Evolutionary conservation across 2,888 invertebrate genomes (phyloP), one percentile per base, ranked within the genome.

Genomic region (Apamea epomidion): DNA sequence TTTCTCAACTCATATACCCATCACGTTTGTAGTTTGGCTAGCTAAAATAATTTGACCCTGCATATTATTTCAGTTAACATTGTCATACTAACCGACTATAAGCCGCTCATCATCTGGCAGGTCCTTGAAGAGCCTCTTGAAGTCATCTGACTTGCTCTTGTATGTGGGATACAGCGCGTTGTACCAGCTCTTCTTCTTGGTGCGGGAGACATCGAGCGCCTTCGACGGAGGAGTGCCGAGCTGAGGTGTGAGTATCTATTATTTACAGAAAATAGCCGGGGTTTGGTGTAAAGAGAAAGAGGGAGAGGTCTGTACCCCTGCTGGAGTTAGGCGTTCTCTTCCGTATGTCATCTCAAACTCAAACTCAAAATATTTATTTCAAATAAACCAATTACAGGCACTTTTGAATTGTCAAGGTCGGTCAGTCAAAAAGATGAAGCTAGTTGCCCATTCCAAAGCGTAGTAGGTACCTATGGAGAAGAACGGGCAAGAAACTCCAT

Each of bases 101-200:
- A 99, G 98, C 90, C 99, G 97, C 94, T 99, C 99, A 91, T 99
- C 99, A 83, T 98, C 98, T 0, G 99, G 99, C 86, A 99, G 98
- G 82, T 99, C 99, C 94, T 99, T 99, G 95, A 99, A 99, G 84
- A 99, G 98, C 92, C 98, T 97, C 93, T 98, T 99, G 95, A 99
- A 99, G 95, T 99, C 99, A 91, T 99, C 99, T 8, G 98, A 98
- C 89, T 99, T 98, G 83, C 99, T 99, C 96, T 99, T 99, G 95
- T 99, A 99, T 0, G 99, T 99, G 62, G 99, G 99, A 95, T 98
- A 98, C 65, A 99, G 97, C 8, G 98, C 97, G 95, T 98, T 98
- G 94, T 98, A 99, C 98, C 99, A 99, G 82, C 98, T 98, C 82
- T 98, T 98, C 94, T 98, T 98, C 94, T 98, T 98, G 73, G 97